phyloP scores from a whole-genome alignment of 2,888 invertebrate species.

The Tetanocera ferruginea region DNA sequence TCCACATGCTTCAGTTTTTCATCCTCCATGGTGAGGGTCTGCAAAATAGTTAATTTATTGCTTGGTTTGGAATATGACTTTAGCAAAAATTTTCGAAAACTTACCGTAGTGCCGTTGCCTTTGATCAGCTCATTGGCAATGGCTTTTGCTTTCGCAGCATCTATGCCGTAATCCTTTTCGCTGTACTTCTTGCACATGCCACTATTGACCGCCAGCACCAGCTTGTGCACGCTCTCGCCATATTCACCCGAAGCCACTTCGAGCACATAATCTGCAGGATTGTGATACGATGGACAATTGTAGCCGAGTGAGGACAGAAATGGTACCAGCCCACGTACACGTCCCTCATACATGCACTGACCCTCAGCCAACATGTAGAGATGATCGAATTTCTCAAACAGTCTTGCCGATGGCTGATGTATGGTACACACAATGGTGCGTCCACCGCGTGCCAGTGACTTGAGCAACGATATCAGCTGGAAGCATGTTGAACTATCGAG shows the following conservation, averaged over 20 bases:
- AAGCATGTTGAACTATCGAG: conserved; percentile 95
- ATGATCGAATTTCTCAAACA: conserved; percentile 97
- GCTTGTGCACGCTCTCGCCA: conserved; percentile 87
- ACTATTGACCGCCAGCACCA: conserved; percentile 86
- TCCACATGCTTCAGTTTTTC: conserved; percentile 72
- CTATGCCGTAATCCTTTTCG: conserved; percentile 63
- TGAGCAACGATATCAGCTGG: conserved; percentile 90
- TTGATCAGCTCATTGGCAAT: conserved; percentile 75
- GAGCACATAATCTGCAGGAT: conserved; percentile 97
- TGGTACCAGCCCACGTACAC: conserved; percentile 85
- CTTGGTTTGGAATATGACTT: conserved; percentile 16
- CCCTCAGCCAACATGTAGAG: conserved; percentile 93
- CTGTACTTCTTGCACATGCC: conserved; percentile 79
- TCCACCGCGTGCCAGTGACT: conserved; percentile 87
- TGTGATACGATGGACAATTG: conserved; percentile 94
- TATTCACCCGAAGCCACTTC: conserved; percentile 97
- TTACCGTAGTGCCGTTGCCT: conserved; percentile 57
- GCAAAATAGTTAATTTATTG: background rate
- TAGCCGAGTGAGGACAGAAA: conserved; percentile 88
- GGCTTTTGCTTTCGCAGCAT: conserved; percentile 54
- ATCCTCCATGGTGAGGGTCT: conserved; percentile 69
- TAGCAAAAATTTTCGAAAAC: background rate
- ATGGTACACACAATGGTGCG: conserved; percentile 96
- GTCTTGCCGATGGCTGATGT: conserved; percentile 94
- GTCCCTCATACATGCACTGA: conserved; percentile 93